A percentile compares a stretch with the other conserved stretches of the same genome.
Evolutionary conservation across 92 coral and sea anemone genomes (phyloP).

Genomic region (Zoanthus solanderi): DNA sequence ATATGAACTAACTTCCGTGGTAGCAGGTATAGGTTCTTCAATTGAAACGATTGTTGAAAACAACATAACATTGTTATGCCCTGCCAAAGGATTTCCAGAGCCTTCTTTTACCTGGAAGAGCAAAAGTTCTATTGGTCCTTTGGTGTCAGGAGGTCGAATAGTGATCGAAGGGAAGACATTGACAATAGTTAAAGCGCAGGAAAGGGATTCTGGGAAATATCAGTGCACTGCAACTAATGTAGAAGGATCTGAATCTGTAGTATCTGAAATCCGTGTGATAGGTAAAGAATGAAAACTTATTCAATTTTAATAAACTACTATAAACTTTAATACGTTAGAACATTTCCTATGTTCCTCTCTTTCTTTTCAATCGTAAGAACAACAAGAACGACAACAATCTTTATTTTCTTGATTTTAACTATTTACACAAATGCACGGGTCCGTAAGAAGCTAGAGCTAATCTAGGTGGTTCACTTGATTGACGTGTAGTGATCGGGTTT

Average conservation of each 20-base stretch:
- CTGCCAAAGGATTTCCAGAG: constrained; percentile 13
- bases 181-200: constrained; percentile 35
- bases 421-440: too few relatives aligned
- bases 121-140: not conserved
- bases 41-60: constrained; percentile 37
- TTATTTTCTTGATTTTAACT: too few relatives aligned
- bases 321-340: too few relatives aligned
- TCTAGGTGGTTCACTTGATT: too few relatives aligned
- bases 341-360: too few relatives aligned
- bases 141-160: constrained; percentile 12
- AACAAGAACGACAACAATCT: too few relatives aligned
- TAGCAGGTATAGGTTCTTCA: constrained; percentile 3
- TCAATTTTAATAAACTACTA: not conserved
- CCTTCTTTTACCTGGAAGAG: constrained; percentile 30
- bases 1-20: constrained; percentile 18
- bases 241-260: not conserved
- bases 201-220: constrained; percentile 14
- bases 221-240: constrained; percentile 13
- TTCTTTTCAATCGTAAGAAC: too few relatives aligned
- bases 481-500: too few relatives aligned
- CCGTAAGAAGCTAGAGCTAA: too few relatives aligned
- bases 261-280: constrained; percentile 22
- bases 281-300: not conserved
- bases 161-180: constrained; percentile 1
- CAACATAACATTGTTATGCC: constrained; percentile 28